Evolutionary conservation across 2,113 vertebrate genomes (phyloP), one percentile per base, ranked within the genome.

Genomic region (Platysternon megacephalum): DNA sequence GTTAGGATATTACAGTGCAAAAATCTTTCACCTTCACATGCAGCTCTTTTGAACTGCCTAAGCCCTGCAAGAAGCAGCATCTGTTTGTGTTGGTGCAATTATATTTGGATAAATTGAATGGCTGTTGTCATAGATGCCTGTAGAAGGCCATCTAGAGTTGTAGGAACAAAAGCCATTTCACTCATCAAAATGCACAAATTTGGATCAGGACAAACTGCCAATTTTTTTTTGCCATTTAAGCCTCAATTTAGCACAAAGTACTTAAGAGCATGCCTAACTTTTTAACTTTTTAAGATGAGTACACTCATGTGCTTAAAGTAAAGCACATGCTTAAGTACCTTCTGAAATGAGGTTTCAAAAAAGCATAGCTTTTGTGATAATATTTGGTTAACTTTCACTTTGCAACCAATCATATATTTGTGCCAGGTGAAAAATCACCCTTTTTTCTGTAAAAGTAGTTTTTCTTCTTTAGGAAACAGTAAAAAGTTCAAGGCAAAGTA

Each of bases 101-200:
- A 42, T 39, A 74, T 65, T 68, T 95, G 82, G 90, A 85, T 53
- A 93, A 94, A 95, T 90, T 61, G 82, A 90, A 76, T 42, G 72
- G 72, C n/a, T 76, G 22, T 42, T 44, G 39, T 76, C 21, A 26
- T 8, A 65, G 32, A 65, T 26, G 39, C 35, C 39, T 74, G 22
- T 74, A 74, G 22, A 44, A 74, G 72, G 39, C n/a, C n/a, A 4
- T 24, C 39, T 44, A 74, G 39, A 74, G 72, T 74, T 74, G 24
- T 42, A 74, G 39, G 39, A 76, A 26, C 10, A 11, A 44, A 44
- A 76, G 21, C 42, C 22, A 72, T 72, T 44, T 76, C 21, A 44
- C 22, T 76, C 14, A 76, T 76, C 39, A 76, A 44, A 12, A 76
- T 76, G 21, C 39, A 42, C 28, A 11, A 12, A 26, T 76, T 76